Evolutionary conservation across 2,797 vertebrate species (phyloP), one percentile per base, ranked within the genome.

Genomic region (Paedocypris micromegethes): DNA sequence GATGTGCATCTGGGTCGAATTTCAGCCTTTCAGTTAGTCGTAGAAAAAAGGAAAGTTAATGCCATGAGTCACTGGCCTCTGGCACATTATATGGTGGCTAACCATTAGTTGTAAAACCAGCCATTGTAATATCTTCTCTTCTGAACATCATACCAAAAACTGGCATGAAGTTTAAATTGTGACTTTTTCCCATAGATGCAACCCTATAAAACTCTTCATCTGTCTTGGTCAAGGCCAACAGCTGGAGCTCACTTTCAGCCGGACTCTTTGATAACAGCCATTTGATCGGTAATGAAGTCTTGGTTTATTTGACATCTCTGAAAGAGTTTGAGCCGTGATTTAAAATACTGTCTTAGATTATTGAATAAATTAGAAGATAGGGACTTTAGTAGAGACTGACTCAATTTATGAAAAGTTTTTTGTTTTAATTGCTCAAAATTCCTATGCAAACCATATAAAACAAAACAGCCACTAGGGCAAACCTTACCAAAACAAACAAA

Each of bases 1-100:
- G 84, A 87, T 80, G 87, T 83, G 86, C 90, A 90, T 89, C 88
- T 90, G 90, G 86, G 83, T 86, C 85, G 84, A 85, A 89, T 90
- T 90, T 89, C 86, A 87, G 88, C 83, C 87, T 86, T 83, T 85
- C 78, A 77, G 78, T 70, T 62, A 84, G 80, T 88, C 83, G 74
- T 83, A 82, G 77, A 78, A 49, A 78, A 58, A 74, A 73, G 53
- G 85, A 78, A 87, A 78, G 85, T 81, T 87, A 88, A 77, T 5
- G 84, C 83, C 81, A 83, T 89, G 87, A 90, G 84, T 89, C 88
- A 90, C 81, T 69, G 75, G 79, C 85, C 76, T 64, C 49, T 80
- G 86, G 83, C 84, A 86, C 82, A 58, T 65, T 53, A 42, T 55
- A 72, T 8, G 52, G 56, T 59, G 57, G 68, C 66, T 74, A 43